Percentiles rank a stretch among this genome's conserved stretches.
Conservation (phyloP, 2,888 invertebrate genomes). For the Lasioglossum lativentre region DNA sequence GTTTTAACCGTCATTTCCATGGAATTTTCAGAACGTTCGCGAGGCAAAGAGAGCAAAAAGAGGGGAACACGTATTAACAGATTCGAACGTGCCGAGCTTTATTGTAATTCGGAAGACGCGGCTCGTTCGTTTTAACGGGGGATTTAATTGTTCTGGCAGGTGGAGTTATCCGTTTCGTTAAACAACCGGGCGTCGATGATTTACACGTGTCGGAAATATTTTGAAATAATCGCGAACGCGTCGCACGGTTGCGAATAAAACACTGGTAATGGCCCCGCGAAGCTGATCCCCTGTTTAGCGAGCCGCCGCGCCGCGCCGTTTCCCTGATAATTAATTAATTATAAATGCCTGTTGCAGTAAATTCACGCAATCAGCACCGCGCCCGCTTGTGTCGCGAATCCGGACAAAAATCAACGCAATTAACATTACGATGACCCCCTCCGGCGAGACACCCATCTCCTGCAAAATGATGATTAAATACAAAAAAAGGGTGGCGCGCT, state of each 20-base stretch:
- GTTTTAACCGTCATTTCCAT: background rate
- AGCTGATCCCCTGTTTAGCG: constrained; percentile 41
- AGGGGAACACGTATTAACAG: background rate
- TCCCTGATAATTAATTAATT: constrained; percentile 50
- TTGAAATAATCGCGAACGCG: constrained; percentile 46
- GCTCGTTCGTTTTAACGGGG: background rate
- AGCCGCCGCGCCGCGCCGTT: background rate
- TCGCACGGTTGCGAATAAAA: constrained; percentile 44
- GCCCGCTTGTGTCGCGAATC: background rate
- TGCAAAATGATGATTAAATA: background rate
- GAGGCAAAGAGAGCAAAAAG: background rate
- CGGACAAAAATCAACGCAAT: constrained; percentile 2
- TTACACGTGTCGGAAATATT: constrained; percentile 29
- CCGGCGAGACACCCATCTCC: background rate
- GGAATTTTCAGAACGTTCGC: background rate
- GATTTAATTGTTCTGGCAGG: background rate
- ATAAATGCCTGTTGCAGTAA: constrained; percentile 15
- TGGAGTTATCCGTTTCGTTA: constrained; percentile 47
- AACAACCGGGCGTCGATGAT: constrained; percentile 37
- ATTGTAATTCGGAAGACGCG: background rate
- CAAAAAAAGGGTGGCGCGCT: background rate
- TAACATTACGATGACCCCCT: background rate
- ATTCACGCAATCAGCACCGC: constrained; percentile 3
- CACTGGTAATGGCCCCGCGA: constrained; percentile 31
- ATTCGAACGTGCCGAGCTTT: background rate